These are phyloP conservation scores for Coenonympha arcania DNA, from an alignment of 2,888 invertebrate species.

Conservation along the genomic window DNA sequence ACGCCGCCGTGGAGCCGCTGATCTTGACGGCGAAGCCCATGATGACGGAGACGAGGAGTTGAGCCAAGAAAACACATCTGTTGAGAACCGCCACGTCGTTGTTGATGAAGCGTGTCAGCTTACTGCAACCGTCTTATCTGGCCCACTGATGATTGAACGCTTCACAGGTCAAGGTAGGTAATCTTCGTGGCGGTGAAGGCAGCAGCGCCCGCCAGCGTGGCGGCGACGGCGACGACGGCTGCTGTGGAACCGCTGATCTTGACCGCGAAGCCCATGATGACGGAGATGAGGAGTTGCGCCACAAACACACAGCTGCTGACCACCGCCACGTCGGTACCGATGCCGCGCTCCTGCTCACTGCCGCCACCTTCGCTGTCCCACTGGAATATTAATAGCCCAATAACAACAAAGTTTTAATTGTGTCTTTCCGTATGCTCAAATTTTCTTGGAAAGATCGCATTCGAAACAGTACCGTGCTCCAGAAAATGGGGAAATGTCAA, in stretches of 20 bases:
- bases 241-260: constrained; percentile 86
- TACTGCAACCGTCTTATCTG: no score
- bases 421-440: no score
- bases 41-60: no score
- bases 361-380: constrained; percentile 64
- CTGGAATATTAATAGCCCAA: constrained; percentile 31
- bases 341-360: constrained; percentile 82
- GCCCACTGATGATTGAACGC: no score
- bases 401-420: background rate
- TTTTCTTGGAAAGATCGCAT: no score
- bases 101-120: no score
- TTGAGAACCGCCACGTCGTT: constrained; percentile 96
- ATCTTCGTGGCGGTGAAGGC: constrained; percentile 89
- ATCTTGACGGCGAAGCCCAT: no score
- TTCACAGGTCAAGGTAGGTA: no score
- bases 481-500: no score
- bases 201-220: constrained; percentile 87
- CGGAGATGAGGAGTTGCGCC: constrained; percentile 92
- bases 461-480: no score
- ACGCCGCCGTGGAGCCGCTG: no score
- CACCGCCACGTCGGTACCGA: constrained; percentile 95
- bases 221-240: constrained; percentile 89
- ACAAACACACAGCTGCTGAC: constrained; percentile 97
- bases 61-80: constrained; percentile 96
- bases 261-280: constrained; percentile 90